Conservation (phyloP, 2,888 invertebrate species). For the Melieria crassipennis region DNA sequence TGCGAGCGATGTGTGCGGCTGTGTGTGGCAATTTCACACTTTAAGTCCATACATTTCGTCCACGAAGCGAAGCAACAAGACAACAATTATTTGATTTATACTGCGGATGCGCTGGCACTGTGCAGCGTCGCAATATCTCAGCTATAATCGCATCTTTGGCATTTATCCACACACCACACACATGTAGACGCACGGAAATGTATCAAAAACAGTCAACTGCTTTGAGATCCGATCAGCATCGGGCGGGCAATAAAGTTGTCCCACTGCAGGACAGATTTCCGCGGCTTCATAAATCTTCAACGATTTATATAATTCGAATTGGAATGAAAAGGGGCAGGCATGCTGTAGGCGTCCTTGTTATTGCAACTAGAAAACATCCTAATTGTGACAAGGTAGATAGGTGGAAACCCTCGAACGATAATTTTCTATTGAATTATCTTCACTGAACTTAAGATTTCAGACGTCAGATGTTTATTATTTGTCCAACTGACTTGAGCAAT, state of each 20-base stretch:
- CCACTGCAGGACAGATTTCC: not conserved
- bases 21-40: not conserved
- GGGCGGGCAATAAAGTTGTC: too few species aligned
- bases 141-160: conserved; percentile 11
- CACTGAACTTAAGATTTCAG: too few species aligned
- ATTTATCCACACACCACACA: conserved; percentile 15
- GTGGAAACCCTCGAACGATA: too few species aligned
- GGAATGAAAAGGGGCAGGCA: too few species aligned
- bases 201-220: not conserved
- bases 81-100: conserved; percentile 53
- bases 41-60: conserved; percentile 1
- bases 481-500: too few species aligned
- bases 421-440: too few species aligned
- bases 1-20: conserved; percentile 13
- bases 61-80: not conserved
- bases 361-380: too few species aligned
- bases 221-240: not conserved
- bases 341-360: too few species aligned
- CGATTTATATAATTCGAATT: too few species aligned
- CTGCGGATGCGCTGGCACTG: conserved; percentile 57
- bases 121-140: conserved; percentile 28
- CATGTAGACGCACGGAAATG: conserved; percentile 8
- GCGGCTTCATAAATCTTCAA: too few species aligned
- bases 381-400: too few species aligned
- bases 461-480: too few species aligned